Base-by-base conservation (phyloP, 1,140 invertebrate genomes). In the Agrypnia vestita region DNA sequence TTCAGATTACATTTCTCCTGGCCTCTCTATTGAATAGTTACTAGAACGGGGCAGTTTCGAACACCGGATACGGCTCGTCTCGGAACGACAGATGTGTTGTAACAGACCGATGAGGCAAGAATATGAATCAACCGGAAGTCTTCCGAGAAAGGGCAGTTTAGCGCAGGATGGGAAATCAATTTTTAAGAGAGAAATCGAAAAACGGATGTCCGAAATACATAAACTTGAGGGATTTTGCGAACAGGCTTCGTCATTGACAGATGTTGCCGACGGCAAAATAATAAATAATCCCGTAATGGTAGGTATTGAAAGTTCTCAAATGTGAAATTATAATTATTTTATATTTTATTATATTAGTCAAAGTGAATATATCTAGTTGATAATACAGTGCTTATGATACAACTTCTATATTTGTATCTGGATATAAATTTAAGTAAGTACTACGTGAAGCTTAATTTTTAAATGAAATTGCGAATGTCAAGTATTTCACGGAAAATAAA, bases 151-250 rank as follows among this genome's bases (percentile, higher is more conserved):
- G 61, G 35, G 61, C 6, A 43, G 19, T 44, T 64, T 13, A 59
- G 55, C 8, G 13, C 59, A 13, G 13, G 62, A 67, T 43, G 15
- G 62, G 35, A 67, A 67, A 67, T 67, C 62, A 67, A 67, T 67
- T 67, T 67, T 19, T 44, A 19, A 10, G 3, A 46, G 62, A 17
- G 62, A 67, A 67, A 67, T 67, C 62, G 62, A 67, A 67, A 64
- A 67, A 67, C 12, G 35, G 44, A 46, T 7, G n/a, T 46, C 35
- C 43, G 43, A 67, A 67, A 67, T 67, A 67, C 62, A 67, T 64
- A 64, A 47, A 67, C 0, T 46, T 67, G 62, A 67, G 15, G 44
- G 62, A 67, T 67, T 12, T 47, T 35, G 11, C 35, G 35, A 47
- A 15, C 0, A 1, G 15, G 44, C 11, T 7, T 46, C 46, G 64